Conservation (phyloP, 37 sponge, comb jelly and placozoan genomes). For the Axinella damicornis region DNA sequence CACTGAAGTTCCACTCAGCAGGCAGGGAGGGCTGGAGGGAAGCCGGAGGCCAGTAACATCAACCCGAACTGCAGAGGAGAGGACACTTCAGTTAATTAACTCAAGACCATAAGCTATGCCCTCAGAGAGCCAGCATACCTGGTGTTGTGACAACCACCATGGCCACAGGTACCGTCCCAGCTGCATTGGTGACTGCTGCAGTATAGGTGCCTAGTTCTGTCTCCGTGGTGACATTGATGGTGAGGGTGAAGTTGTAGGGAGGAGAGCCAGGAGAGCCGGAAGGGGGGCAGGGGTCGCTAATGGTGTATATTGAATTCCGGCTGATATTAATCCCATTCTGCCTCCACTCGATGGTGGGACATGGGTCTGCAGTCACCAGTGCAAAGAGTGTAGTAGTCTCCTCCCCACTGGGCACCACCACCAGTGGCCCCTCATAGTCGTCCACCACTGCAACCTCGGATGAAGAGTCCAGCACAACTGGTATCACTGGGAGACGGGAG, state of each 20-base stretch:
- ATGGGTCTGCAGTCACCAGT: conserved; percentile 47
- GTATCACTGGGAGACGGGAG: too few relatives aligned
- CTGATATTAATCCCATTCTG: not conserved
- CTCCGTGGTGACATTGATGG: not conserved
- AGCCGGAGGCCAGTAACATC: not conserved
- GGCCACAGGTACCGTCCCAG: not conserved
- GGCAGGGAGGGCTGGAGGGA: not conserved
- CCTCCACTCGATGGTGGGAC: conserved; percentile 15
- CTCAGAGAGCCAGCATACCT: conserved; percentile 8
- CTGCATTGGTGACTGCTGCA: conserved; percentile 18
- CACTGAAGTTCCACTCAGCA: conserved; percentile 5
- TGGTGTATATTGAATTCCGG: not conserved
- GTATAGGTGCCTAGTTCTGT: conserved; percentile 18
- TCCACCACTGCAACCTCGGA: too few relatives aligned
- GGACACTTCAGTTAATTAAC: too few relatives aligned
- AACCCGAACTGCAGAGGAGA: not conserved
- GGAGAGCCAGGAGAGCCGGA: not conserved
- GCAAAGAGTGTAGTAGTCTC: not conserved
- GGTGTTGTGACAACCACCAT: conserved; percentile 5
- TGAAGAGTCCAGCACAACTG: too few relatives aligned
- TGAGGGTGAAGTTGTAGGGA: conserved; percentile 32
- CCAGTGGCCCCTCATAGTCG: too few relatives aligned
- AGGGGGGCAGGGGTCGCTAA: not conserved
- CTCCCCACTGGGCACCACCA: not conserved
- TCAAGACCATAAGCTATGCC: too few relatives aligned